Evolutionary conservation across 2,797 vertebrate genomes (phyloP), one percentile per base, ranked within the genome.

Genomic region (Craterocephalus amniculus): DNA sequence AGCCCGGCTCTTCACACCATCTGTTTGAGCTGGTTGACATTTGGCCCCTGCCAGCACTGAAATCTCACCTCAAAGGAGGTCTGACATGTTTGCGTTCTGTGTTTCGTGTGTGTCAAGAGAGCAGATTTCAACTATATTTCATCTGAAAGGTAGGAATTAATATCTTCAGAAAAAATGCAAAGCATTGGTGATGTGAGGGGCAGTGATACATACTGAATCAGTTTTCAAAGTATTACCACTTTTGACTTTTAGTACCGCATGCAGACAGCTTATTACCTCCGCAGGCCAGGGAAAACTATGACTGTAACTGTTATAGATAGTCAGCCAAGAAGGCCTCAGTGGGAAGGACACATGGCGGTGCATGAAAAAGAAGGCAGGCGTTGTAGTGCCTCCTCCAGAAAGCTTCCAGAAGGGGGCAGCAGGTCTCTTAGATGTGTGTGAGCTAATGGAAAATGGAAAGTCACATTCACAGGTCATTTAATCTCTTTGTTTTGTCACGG

Each of bases 381-480:
- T 31, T 22, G 24, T 38, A 38, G 40, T 40, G 9, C 49, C 29
- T 35, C n/a, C 18, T 45, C 40, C 48, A 31, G 29, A 31, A 31
- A 8, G 32, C 11, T 4, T 84, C 87, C 92, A 93, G 89, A 79
- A 87, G 92, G 91, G 91, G 92, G 92, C 92, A 93, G 91, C 90
- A 91, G 77, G 59, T 68, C 75, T 88, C 87, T 83, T 74, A 89
- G 75, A 71, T 83, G 72, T 83, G 59, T 58, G n/a, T 0, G 5
- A 67, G 73, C 72, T 74, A 70, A 88, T 85, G 72, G 73, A 67
- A 83, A 87, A 81, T 80, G 78, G 83, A 86, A 89, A 90, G 90
- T 93, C 91, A 94, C 90, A 91, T 92, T 93, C 91, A 92, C 90
- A 92, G 92, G 89, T 93, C 91, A 93, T 91, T 92, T 92, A 85